Evolutionary conservation across 1,140 invertebrate genomes (phyloP), one percentile per base, ranked within the genome.

Genomic region (Samia ricini): DNA sequence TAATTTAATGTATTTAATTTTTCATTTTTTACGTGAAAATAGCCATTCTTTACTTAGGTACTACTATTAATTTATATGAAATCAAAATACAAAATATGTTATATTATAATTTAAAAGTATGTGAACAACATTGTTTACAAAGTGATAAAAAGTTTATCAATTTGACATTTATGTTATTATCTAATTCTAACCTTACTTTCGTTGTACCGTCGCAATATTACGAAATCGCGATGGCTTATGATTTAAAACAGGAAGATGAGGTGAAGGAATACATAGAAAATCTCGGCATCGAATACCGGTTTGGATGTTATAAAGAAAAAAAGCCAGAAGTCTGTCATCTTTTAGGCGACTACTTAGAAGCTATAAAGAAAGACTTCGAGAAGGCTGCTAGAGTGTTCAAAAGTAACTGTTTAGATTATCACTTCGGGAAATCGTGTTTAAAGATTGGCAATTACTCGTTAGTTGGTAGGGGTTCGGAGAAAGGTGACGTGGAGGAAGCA

Each of bases 271-370:
- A 95, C 83, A 79, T 98, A 23, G 94, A 97, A 66, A 98, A 98
- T 81, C 88, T 98, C 60, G 95, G 95, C n/a, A 95, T 95, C 12
- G 97, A 99, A 85, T 98, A 98, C 80, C 92, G 95, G 73, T 98
- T 97, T 83, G 96, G 97, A 42, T 99, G 97, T 89, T 96, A 94
- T 57, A 80, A 88, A 61, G 90, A 91, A 64, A 89, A 91, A 62
- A 91, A 91, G 36, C 83, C 89, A 10, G 82, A 91, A 97, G 97
- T 95, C n/a, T 99, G 97, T 83, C 97, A 98, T 88, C 87, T 98
- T 49, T 89, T 98, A 2, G 97, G 95, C 0, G 97, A 98, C 88
- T 98, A 95, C 85, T 90, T 97, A 24, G 96, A 98, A 84, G 91
- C 94, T 0, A 94, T 98, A 1, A 95, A 95, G 71, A 94, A 94